Evolutionary conservation across 2,888 invertebrate species (phyloP).

Genomic region (Drosophila histrio): DNA sequence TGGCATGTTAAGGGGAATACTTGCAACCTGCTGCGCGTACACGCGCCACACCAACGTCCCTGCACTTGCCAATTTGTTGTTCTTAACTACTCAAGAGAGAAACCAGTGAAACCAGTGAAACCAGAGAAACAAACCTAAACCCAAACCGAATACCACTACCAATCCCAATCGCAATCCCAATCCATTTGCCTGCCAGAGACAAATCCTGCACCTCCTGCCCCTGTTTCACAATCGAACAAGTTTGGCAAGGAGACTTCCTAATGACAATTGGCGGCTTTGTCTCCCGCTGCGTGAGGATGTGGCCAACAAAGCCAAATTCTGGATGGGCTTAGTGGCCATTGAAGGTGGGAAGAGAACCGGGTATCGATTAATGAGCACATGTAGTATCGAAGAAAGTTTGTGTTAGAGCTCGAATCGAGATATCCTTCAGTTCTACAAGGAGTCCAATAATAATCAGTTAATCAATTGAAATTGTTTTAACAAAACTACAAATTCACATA

Average conservation of each 20-base stretch:
- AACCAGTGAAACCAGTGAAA: slow-evolving; percentile 35
- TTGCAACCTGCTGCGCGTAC: slow-evolving; percentile 68
- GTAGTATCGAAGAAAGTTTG: background rate
- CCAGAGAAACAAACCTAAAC: background rate
- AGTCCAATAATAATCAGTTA: too few species aligned
- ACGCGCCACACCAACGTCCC: slow-evolving; percentile 52
- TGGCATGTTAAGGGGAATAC: slow-evolving; percentile 3
- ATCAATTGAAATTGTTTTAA: too few species aligned
- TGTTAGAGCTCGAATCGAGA: background rate
- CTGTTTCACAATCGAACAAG: background rate
- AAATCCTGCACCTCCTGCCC: background rate
- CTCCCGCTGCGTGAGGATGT: slow-evolving; percentile 7
- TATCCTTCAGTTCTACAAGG: too few species aligned
- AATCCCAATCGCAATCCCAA: background rate
- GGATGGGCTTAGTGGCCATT: slow-evolving; percentile 5
- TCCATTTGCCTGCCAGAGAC: background rate
- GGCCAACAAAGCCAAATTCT: slow-evolving; percentile 17
- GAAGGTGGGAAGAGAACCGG: background rate
- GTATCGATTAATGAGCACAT: background rate
- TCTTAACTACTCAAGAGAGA: slow-evolving; percentile 65
- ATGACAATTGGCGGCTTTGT: slow-evolving; percentile 14
- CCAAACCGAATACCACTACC: background rate
- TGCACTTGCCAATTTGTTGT: slow-evolving; percentile 74
- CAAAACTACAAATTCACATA: too few species aligned
- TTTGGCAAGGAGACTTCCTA: background rate